A percentile compares a stretch with the other conserved stretches of the same genome.
Conservation (phyloP, 2,797 vertebrate species). For the Otus scops region DNA sequence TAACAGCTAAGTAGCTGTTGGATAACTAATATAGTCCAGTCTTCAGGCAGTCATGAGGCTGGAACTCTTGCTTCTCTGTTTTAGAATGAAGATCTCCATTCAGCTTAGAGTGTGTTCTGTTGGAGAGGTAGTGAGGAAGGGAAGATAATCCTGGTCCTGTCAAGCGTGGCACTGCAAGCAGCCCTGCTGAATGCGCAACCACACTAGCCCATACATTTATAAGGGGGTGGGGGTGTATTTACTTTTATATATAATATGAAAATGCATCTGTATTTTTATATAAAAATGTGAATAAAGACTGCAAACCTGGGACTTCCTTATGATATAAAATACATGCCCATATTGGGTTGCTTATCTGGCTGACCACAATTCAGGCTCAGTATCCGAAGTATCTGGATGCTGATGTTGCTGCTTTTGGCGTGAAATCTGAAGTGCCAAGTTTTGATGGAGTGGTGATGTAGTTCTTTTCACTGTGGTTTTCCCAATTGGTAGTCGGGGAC, state of each 20-base stretch:
- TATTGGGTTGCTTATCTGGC: not conserved
- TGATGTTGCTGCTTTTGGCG: not conserved
- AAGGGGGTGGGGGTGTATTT: not conserved
- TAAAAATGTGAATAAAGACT: not conserved
- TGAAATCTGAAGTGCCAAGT: not conserved
- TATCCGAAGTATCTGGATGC: not conserved
- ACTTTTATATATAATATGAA: not conserved
- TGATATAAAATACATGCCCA: not conserved
- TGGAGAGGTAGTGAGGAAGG: not conserved
- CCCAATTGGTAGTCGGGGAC: not conserved
- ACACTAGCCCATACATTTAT: rapidly evolving
- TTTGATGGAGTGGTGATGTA: not conserved
- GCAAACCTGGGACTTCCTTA: not conserved
- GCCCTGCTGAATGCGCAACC: not conserved
- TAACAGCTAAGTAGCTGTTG: too few species aligned
- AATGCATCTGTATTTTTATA: not conserved
- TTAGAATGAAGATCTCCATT: not conserved
- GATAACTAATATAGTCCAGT: not conserved
- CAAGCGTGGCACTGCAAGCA: not conserved
- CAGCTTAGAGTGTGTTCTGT: not conserved
- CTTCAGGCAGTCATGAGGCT: not conserved
- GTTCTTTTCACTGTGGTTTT: not conserved
- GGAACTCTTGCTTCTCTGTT: not conserved
- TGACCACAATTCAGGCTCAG: not conserved
- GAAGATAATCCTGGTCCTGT: not conserved